These are phyloP conservation scores for Callionymus lyra DNA, from an alignment of 2,113 vertebrate genomes.

Conservation along the genomic window DNA sequence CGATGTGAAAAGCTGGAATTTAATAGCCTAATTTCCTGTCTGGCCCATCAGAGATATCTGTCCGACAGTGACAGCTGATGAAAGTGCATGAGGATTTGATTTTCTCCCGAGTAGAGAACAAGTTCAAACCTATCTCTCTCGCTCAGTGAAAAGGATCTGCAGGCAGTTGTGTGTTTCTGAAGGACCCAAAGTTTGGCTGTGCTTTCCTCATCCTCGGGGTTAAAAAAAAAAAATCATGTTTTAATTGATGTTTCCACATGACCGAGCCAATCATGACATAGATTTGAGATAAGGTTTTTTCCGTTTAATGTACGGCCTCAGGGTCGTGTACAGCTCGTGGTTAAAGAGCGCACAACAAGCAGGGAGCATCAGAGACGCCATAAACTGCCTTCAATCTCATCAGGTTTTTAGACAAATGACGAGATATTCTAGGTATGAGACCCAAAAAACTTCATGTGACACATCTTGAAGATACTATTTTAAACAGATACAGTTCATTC, in stretches of 20 bases:
- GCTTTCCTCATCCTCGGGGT: slow-evolving; percentile 40
- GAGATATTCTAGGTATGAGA: too few relatives aligned
- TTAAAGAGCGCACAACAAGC: too few relatives aligned
- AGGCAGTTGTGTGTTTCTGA: slow-evolving; percentile 27
- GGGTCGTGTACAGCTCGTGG: slow-evolving; percentile 12
- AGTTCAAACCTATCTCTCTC: slow-evolving; percentile 70
- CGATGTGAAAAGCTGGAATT: slow-evolving; percentile 78
- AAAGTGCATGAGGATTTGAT: slow-evolving; percentile 79
- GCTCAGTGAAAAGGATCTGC: slow-evolving; percentile 28
- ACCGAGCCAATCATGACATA: slow-evolving; percentile 44
- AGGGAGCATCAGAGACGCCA: too few relatives aligned
- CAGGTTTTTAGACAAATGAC: too few relatives aligned
- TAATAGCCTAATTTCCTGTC: slow-evolving; percentile 95
- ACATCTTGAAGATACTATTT: too few relatives aligned
- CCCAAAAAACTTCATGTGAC: too few relatives aligned
- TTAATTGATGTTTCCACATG: slow-evolving; percentile 63
- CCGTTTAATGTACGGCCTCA: slow-evolving; percentile 15
- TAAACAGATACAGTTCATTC: too few relatives aligned
- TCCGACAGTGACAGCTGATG: slow-evolving; percentile 81
- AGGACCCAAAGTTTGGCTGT: slow-evolving; percentile 15
- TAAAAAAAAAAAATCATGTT: slow-evolving; percentile 55
- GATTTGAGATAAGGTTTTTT: slow-evolving; percentile 38
- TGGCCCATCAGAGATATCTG: slow-evolving; percentile 75
- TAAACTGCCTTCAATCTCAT: too few relatives aligned
- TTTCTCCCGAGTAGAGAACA: slow-evolving; percentile 71